Percentiles rank a stretch among this genome's conserved stretches.
Evolutionary conservation across 2,113 vertebrate species (phyloP).

Genomic region (Limnothrissa miodon): DNA sequence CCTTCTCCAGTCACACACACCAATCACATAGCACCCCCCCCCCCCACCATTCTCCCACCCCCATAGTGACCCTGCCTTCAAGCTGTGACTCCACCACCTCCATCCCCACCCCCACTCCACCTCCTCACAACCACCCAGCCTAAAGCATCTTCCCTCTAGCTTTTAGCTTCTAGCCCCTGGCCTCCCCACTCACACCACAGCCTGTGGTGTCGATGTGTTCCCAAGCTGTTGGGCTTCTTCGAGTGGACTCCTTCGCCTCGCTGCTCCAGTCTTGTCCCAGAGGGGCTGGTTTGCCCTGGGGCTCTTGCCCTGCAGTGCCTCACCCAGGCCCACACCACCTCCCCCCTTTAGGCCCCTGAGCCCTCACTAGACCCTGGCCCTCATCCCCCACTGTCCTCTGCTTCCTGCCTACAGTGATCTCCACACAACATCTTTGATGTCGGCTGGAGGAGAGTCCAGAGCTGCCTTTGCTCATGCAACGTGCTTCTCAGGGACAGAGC

Average conservation of each 20-base stretch:
- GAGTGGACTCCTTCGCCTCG: neutral
- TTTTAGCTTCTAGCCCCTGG: neutral
- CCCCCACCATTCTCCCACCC: too few species aligned
- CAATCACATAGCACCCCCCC: neutral
- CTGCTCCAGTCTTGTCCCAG: neutral
- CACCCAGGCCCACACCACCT: neutral
- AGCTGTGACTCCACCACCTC: neutral
- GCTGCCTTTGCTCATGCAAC: neutral
- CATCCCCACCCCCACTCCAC: neutral
- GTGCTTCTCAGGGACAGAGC: neutral
- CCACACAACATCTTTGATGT: neutral
- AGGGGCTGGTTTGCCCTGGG: neutral
- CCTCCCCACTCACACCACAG: neutral
- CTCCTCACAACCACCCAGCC: neutral
- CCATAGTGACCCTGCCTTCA: neutral
- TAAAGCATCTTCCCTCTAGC: neutral
- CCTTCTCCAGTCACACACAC: neutral
- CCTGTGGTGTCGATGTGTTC: neutral
- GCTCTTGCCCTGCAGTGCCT: neutral
- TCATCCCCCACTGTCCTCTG: neutral
- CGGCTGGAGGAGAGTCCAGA: neutral
- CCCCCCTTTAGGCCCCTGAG: neutral
- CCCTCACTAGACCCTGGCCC: neutral
- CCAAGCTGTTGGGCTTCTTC: neutral
- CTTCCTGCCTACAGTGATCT: neutral